Percentiles rank a stretch among this genome's conserved stretches.
phyloP scores from a whole-genome alignment of 2,888 invertebrate genomes.

The Phytoseiulus persimilis region DNA sequence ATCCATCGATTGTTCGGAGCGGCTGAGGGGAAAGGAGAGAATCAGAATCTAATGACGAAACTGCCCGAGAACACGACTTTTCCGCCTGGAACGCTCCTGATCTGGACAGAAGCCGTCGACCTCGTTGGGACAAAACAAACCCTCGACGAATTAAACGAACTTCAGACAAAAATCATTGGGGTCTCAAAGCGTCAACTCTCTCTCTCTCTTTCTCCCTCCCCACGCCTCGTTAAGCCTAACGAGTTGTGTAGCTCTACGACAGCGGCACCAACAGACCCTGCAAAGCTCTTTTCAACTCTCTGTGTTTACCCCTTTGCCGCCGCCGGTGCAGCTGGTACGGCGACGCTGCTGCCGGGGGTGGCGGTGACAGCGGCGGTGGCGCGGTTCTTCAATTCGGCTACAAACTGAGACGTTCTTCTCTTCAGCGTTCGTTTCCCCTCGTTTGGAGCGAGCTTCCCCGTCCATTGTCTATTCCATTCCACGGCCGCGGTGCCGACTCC shows the following conservation, averaged over 20 bases:
- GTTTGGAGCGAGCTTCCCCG: neutral
- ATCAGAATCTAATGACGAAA: neutral
- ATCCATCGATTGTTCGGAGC: too few relatives aligned
- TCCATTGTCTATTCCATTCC: neutral
- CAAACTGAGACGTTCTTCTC: neutral
- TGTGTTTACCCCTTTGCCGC: conserved; percentile 5
- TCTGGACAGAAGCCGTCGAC: neutral
- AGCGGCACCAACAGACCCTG: neutral
- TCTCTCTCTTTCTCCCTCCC: too few relatives aligned
- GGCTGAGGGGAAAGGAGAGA: too few relatives aligned
- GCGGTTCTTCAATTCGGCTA: neutral
- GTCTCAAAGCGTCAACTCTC: neutral
- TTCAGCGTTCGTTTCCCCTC: neutral
- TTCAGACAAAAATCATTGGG: neutral
- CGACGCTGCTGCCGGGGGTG: neutral
- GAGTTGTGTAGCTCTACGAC: neutral
- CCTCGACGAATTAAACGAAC: neutral
- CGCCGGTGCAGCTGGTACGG: neutral
- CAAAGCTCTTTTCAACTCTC: neutral
- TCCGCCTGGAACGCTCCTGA: neutral
- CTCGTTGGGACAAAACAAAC: neutral
- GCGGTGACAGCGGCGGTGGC: neutral
- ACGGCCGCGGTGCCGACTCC: neutral
- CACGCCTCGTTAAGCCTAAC: neutral
- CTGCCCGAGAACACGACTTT: neutral